Base-by-base conservation (phyloP, 2,888 invertebrate genomes). In the Keiferia lycopersicella region DNA sequence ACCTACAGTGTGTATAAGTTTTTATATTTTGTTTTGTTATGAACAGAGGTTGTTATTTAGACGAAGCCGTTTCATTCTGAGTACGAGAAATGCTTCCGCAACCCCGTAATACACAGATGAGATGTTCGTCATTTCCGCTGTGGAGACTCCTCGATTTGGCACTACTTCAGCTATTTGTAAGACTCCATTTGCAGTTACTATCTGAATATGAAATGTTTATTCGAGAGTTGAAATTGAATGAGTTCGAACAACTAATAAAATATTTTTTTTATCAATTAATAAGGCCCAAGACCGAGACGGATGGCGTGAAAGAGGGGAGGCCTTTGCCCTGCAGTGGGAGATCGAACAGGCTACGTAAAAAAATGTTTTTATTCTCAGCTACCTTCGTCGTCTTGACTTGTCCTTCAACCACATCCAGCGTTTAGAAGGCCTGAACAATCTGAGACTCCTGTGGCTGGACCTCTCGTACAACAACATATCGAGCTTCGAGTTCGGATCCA, bases 391-490 rank as follows among this genome's bases (percentile, higher is more conserved):
- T 18, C 81, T 94, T 58, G 93, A 94, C 73, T 77, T 94, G 39
- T 94, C 94, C 0, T 91, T 92, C 70, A 94, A 94, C 75, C 84
- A 92, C 65, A 94, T 94, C 62, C 86, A 89, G 70, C 80, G 82
- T 14, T 77, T 94, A 0, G 93, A 93, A 76, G 93, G 94, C 75
- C 80, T 94, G 65, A 92, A 92, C 69, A 73, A 93, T 68, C 78
- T 94, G 57, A 86, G 86, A 41, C 79, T 94, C 16, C 72, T 90
- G 48, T 92, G 93, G 87, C 73, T 93, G 39, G 92, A 93, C 72
- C 72, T 93, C n/a, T 92, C 93, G 26, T 90, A 92, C 71, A 93
- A 93, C 71, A 89, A 90, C 68, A 91, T 93, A 71, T 87, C 88
- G 3, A 84, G 78, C 62, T 93, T 86, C 65, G 90, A 92, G 71